Percentiles rank a stretch among this genome's conserved stretches.
These are phyloP conservation scores for Camponotus vicinus DNA, from an alignment of 1,140 invertebrate genomes.

Conservation along the genomic window DNA sequence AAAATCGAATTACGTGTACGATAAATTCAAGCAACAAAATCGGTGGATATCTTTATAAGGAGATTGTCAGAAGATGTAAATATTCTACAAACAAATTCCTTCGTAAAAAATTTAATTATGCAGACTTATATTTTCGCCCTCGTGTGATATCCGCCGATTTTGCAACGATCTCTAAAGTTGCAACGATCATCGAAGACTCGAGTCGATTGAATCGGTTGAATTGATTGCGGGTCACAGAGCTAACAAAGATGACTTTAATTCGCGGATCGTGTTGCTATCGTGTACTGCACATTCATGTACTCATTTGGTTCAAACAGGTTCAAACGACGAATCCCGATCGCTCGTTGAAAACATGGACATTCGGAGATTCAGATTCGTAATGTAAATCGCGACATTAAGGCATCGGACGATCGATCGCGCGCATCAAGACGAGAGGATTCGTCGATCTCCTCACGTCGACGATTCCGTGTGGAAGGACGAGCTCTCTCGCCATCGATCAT, in stretches of 20 bases:
- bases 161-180: constrained; percentile 20
- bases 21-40: constrained; percentile 8
- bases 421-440: constrained; percentile 29
- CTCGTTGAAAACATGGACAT: not conserved
- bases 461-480: not conserved
- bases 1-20: constrained; percentile 17
- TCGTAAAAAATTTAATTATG: not conserved
- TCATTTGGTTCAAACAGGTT: constrained; percentile 45
- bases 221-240: constrained; percentile 46
- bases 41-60: not conserved
- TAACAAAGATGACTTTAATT: not conserved
- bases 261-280: not conserved
- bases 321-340: not conserved
- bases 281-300: constrained; percentile 26
- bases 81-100: not conserved
- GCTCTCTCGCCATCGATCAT: constrained; percentile 44
- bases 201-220: not conserved
- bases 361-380: not conserved
- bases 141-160: constrained; percentile 21
- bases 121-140: no score
- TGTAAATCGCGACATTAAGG: constrained; percentile 1
- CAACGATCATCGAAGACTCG: not conserved
- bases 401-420: constrained; percentile 18
- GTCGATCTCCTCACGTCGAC: constrained; percentile 2
- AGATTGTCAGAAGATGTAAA: not conserved